Evolutionary conservation across 2,888 invertebrate species (phyloP), one percentile per base, ranked within the genome.

Genomic region (Drosophila merina): DNA sequence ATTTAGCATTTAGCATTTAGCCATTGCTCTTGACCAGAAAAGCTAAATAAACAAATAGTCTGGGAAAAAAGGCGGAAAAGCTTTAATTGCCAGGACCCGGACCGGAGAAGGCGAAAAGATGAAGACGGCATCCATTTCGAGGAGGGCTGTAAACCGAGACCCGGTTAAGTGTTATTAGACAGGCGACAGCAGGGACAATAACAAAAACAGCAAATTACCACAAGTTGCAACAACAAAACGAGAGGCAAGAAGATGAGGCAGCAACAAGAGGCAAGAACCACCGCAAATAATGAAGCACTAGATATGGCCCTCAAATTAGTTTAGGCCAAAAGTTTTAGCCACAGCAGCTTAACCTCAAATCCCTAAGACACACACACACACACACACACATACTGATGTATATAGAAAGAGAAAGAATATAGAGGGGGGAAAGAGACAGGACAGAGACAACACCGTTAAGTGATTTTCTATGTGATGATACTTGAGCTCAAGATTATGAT

Each of bases 391-490:
- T n/a, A 5, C 36, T 36, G 26, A 14, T 28, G 14, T 20, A 20
- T 28, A 25, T 36, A 28, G 62, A 20, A n/a, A 48, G 52, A 14
- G 12, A 26, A 31, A 30, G 20, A 38, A 26, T 51, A 26, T 31
- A 10, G 36, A 40, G 47, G 47, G 62, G 10, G 52, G 45, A 51
- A 55, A 14, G 50, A 72, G 68, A 47, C 73, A 55, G 20, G 20
- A 20, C 20, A 66, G 62, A 72, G 57, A 75, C 69, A 74, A 76
- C 67, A 75, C 72, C 79, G 85, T 84, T 88, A 86, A 86, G 85
- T 86, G 85, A 86, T 86, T 86, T 88, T 88, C 79, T 86, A 86
- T 86, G 86, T 86, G 85, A 88, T 88, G 88, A 84, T 84, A 85
- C 83, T 84, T 84, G 88, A 87, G 88, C 83, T 79, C 80, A 71